These are phyloP conservation scores for Parus major DNA, from an alignment of 2,113 vertebrate genomes.

Conservation along the genomic window DNA sequence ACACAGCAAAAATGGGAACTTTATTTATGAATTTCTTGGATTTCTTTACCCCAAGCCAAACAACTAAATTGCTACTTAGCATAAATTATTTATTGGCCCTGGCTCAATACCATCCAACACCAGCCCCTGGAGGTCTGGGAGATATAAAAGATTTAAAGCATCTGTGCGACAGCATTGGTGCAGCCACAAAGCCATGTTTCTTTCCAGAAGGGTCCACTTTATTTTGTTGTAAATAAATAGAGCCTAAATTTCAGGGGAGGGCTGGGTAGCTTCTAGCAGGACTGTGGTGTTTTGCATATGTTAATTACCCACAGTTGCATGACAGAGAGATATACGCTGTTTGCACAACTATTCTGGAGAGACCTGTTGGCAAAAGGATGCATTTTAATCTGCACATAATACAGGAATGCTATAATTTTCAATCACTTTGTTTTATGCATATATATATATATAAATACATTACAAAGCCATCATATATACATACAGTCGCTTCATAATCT, in stretches of 20 bases:
- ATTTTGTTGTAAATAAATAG: constrained; percentile 88
- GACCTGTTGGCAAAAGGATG: constrained; percentile 70
- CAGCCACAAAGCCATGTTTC: constrained; percentile 84
- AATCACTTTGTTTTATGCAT: constrained; percentile 15
- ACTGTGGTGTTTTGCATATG: constrained; percentile 83
- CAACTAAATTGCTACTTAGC: constrained; percentile 96
- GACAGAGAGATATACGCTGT: constrained; percentile 65
- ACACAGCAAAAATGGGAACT: constrained; percentile 84
- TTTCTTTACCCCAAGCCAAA: constrained; percentile 93
- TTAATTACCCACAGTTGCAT: constrained; percentile 75
- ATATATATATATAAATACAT: not conserved
- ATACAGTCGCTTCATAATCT: not conserved
- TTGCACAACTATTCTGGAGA: constrained; percentile 70
- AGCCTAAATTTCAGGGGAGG: constrained; percentile 78
- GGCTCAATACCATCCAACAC: constrained; percentile 89
- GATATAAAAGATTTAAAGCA: constrained; percentile 91
- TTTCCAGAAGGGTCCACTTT: constrained; percentile 87
- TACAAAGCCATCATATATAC: not conserved
- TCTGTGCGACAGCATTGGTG: constrained; percentile 77
- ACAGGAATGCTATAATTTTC: constrained; percentile 27
- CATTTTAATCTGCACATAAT: constrained; percentile 51
- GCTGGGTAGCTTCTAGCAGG: constrained; percentile 80
- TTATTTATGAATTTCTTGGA: constrained; percentile 92
- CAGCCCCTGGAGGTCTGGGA: constrained; percentile 85
- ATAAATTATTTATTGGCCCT: constrained; percentile 98